Evolutionary conservation across 2,888 invertebrate species (phyloP).

Genomic region (Mamestra brassicae): DNA sequence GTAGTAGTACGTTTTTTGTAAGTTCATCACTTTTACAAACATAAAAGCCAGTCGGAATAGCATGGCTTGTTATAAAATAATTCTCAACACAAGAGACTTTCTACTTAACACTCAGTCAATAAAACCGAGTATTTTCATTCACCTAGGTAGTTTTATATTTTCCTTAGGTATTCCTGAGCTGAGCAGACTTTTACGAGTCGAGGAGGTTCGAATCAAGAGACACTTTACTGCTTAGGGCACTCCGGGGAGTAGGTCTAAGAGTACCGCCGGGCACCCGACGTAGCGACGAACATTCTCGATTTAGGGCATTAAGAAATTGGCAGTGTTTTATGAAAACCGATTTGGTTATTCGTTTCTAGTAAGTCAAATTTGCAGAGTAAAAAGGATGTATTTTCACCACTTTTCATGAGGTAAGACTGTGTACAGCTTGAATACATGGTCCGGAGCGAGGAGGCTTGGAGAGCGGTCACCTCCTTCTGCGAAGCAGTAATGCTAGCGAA

Average conservation of each 20-base stretch:
- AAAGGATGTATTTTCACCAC: background rate
- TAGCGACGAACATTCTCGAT: slow-evolving; percentile 65
- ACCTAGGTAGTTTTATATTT: slow-evolving; percentile 67
- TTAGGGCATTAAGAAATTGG: slow-evolving; percentile 60
- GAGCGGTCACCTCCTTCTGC: no score
- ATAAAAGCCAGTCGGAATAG: background rate
- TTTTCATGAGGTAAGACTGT: background rate
- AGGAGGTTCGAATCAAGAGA: slow-evolving; percentile 77
- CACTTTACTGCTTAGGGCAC: slow-evolving; percentile 80
- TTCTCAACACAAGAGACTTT: background rate
- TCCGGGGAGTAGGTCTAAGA: slow-evolving; percentile 73
- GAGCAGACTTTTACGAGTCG: slow-evolving; percentile 75
- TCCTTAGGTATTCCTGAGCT: slow-evolving; percentile 66
- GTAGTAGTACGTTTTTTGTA: no score
- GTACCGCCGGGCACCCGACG: slow-evolving; percentile 64
- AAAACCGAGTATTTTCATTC: slow-evolving; percentile 65
- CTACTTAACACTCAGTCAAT: slow-evolving; percentile 42
- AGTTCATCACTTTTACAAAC: no score
- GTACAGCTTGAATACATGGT: no score
- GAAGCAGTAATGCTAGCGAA: no score
- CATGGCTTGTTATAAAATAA: background rate
- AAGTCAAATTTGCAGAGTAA: background rate
- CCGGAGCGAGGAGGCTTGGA: no score
- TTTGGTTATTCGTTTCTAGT: slow-evolving; percentile 11
- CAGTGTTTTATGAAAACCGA: slow-evolving; percentile 35